A percentile compares a stretch with the other conserved stretches of the same genome.
These are phyloP conservation scores for Brachionus angularis DNA, from an alignment of 1,140 invertebrate species.

Conservation along the genomic window DNA sequence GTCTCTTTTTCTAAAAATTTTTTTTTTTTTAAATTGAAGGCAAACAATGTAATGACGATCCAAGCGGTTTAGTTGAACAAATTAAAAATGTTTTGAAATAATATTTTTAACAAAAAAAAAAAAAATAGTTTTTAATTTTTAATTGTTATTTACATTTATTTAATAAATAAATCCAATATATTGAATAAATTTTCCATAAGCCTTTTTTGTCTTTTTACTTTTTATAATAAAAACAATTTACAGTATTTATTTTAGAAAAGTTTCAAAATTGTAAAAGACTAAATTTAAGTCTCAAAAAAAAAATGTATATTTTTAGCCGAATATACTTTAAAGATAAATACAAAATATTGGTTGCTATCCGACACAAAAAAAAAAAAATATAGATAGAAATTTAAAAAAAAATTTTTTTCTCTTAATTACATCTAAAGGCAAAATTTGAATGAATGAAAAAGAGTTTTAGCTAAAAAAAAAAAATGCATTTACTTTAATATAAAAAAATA, in stretches of 20 bases:
- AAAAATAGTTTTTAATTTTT: too few relatives aligned
- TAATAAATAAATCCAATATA: too few relatives aligned
- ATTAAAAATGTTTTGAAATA: not conserved
- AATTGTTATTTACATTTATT: too few relatives aligned
- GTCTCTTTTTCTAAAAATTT: not conserved
- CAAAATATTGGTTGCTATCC: conserved; percentile 30
- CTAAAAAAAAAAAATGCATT: too few relatives aligned
- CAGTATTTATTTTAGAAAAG: too few relatives aligned
- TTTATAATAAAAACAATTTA: too few relatives aligned
- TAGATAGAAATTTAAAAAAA: not conserved
- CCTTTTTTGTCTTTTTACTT: too few relatives aligned
- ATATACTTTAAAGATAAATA: not conserved
- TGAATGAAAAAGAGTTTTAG: not conserved
- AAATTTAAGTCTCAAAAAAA: too few relatives aligned
- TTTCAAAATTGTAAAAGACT: too few relatives aligned
- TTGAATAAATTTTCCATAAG: too few relatives aligned
- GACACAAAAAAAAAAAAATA: not conserved
- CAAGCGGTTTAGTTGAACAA: conserved; percentile 19
- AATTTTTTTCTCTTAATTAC: too few relatives aligned
- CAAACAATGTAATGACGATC: conserved; percentile 25
- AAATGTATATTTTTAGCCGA: not conserved
- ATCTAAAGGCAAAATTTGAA: not conserved
- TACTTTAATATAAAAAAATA: not conserved
- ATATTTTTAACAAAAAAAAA: too few relatives aligned
- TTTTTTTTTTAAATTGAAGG: conserved; percentile 28